A percentile compares a stretch with the other conserved stretches of the same genome.
Evolutionary conservation across 2,113 vertebrate species (phyloP).

Genomic region (Fregetta grallaria): DNA sequence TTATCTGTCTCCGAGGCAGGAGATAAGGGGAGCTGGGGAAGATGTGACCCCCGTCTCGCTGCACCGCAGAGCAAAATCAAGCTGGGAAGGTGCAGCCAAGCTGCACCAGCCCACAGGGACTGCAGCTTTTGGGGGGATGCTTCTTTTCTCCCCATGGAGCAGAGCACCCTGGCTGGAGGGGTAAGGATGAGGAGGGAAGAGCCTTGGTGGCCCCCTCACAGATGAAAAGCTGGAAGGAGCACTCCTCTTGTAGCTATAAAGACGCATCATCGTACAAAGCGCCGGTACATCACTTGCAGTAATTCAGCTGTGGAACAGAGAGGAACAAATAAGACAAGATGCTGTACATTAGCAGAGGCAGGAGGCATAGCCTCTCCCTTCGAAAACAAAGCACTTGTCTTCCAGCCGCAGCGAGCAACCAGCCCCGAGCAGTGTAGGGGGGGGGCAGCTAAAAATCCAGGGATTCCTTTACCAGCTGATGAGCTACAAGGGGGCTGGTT

Average conservation of each 20-base stretch:
- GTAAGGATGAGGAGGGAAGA: background rate
- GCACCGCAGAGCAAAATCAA: fast-evolving
- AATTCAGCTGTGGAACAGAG: background rate
- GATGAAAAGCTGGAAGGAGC: background rate
- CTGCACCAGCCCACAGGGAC: fast-evolving
- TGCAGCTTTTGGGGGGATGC: fast-evolving
- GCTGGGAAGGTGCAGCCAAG: background rate
- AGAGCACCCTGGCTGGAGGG: background rate
- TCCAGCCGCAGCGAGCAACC: background rate
- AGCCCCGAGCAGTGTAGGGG: background rate
- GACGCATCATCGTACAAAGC: background rate
- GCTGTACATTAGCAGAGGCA: background rate
- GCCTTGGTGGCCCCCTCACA: fast-evolving
- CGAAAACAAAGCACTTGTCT: background rate
- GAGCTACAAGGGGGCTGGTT: background rate
- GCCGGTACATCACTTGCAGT: background rate
- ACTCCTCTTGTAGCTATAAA: background rate
- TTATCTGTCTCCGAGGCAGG: background rate
- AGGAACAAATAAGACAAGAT: background rate
- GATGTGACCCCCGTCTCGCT: background rate
- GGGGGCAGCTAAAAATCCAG: background rate
- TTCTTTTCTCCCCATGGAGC: background rate
- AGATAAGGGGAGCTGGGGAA: background rate
- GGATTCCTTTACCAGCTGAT: background rate
- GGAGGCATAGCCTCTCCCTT: background rate